phyloP scores from a whole-genome alignment of 2,888 invertebrate species.

The Macrosiphum euphorbiae region DNA sequence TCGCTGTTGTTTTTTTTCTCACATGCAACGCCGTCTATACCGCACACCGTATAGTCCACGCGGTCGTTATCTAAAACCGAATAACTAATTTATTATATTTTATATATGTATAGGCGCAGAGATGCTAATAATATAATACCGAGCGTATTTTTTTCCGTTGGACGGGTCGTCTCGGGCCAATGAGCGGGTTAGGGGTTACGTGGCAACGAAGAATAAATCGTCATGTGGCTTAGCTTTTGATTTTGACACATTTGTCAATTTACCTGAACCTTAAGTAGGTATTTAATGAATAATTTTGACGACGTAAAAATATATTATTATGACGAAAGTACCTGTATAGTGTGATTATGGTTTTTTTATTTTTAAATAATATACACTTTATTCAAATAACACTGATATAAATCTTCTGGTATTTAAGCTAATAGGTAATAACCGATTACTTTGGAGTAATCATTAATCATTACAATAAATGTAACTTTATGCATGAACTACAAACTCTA shows the following conservation, averaged over 20 bases:
- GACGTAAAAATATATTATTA: neutral
- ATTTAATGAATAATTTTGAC: neutral
- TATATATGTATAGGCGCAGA: neutral
- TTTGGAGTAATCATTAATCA: neutral
- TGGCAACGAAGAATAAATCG: neutral
- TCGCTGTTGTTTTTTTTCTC: slow-evolving; percentile 49
- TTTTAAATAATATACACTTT: neutral
- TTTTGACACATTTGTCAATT: neutral
- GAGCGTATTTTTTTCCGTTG: neutral
- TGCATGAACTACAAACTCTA: neutral
- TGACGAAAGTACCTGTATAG: neutral
- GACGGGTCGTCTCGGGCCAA: neutral
- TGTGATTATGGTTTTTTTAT: neutral
- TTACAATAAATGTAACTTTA: neutral
- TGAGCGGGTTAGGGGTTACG: neutral
- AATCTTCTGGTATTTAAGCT: neutral
- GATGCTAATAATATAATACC: neutral
- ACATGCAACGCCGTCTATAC: slow-evolving; percentile 16
- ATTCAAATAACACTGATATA: neutral
- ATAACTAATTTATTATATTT: neutral
- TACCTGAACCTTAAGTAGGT: neutral
- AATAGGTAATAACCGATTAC: neutral
- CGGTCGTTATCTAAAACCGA: slow-evolving; percentile 7
- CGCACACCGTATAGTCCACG: neutral
- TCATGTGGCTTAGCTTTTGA: neutral